phyloP scores from a whole-genome alignment of 2,113 vertebrate genomes.

The Hypomesus transpacificus region DNA sequence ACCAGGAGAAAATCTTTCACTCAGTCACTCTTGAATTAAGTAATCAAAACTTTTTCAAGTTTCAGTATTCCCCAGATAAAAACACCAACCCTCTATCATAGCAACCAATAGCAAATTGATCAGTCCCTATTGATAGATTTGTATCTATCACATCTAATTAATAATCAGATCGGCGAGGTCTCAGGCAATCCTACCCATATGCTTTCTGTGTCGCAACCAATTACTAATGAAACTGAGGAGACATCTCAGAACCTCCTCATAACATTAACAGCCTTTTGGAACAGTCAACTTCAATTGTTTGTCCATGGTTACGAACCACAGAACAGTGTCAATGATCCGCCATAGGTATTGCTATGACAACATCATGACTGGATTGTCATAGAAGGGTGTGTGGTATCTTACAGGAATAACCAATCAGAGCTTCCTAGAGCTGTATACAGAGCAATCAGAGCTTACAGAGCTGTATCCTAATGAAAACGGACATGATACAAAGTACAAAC shows the following conservation, averaged over 20 bases:
- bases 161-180: slow-evolving; percentile 37
- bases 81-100: too few relatives aligned
- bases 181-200: slow-evolving; percentile 11
- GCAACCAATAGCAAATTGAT: slow-evolving; percentile 4
- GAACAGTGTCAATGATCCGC: too few relatives aligned
- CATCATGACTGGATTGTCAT: too few relatives aligned
- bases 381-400: too few relatives aligned
- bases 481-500: slow-evolving; percentile 36
- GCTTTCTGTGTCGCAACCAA: slow-evolving; percentile 33
- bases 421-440: too few relatives aligned
- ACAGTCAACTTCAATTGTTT: background rate
- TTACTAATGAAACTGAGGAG: slow-evolving; percentile 24
- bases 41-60: too few relatives aligned
- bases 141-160: slow-evolving; percentile 22
- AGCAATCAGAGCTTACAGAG: slow-evolving; percentile 34
- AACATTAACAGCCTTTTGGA: background rate
- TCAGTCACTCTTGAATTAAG: background rate
- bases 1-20: background rate
- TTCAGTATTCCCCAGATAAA: too few relatives aligned
- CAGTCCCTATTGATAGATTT: slow-evolving; percentile 10
- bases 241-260: background rate
- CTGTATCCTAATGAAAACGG: slow-evolving; percentile 53
- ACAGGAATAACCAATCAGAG: slow-evolving; percentile 32
- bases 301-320: slow-evolving; percentile 12
- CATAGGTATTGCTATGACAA: too few relatives aligned